Evolutionary conservation across 2,113 vertebrate species (phyloP).

Genomic region (Brienomyrus longianalis): DNA sequence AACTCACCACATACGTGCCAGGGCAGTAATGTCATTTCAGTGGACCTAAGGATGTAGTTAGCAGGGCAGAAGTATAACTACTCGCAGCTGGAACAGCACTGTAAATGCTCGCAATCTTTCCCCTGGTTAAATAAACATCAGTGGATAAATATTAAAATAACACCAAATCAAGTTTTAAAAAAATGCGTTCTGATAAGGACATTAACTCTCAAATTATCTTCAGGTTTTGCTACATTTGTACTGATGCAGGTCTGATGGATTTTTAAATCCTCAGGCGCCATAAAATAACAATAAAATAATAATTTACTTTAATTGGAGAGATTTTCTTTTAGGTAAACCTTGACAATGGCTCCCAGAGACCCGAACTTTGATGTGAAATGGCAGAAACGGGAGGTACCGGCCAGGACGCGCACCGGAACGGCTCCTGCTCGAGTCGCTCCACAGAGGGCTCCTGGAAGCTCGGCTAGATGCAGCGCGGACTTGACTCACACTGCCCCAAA

Average conservation of each 20-base stretch:
- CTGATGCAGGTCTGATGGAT: neutral
- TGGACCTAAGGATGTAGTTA: neutral
- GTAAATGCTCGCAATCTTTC: neutral
- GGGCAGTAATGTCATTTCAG: neutral
- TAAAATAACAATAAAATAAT: neutral
- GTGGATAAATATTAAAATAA: neutral
- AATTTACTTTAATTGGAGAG: neutral
- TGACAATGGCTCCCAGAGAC: neutral
- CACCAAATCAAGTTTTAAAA: neutral
- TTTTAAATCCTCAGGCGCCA: neutral
- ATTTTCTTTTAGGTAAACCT: neutral
- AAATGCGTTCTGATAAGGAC: neutral
- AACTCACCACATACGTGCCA: neutral
- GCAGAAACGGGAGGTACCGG: no score
- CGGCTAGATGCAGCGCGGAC: neutral
- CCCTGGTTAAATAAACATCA: neutral
- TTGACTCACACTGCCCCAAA: neutral
- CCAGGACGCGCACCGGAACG: neutral
- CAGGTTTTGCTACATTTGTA: neutral
- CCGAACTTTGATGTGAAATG: neutral
- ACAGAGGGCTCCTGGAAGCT: neutral
- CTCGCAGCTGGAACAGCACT: neutral
- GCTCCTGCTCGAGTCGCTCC: neutral
- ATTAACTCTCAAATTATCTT: neutral
- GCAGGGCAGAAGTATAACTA: neutral